Evolutionary conservation across 2,797 vertebrate species (phyloP).

Genomic region (Anguilla obscura): DNA sequence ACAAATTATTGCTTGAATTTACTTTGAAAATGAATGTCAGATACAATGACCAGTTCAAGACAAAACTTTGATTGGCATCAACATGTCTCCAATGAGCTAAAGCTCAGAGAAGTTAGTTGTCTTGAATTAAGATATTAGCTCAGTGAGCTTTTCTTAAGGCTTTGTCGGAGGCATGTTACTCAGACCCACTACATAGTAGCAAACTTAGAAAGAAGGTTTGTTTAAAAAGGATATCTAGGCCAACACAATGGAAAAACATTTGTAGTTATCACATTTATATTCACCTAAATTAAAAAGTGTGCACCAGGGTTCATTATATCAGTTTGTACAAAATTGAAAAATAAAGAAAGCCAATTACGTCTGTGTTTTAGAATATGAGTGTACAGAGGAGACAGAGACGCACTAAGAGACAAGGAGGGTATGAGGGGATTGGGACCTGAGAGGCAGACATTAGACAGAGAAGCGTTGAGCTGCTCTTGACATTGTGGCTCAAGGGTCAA

Average conservation of each 20-base stretch:
- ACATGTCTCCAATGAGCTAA: not conserved
- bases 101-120: not conserved
- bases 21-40: not conserved
- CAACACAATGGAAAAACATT: not conserved
- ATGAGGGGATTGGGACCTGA: not conserved
- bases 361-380: not conserved
- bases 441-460: not conserved
- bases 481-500: slow-evolving; percentile 35
- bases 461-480: slow-evolving; percentile 21
- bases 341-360: not conserved
- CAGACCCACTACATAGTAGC: not conserved
- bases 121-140: not conserved
- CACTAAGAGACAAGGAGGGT: not conserved
- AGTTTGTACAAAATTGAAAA: not conserved
- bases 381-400: not conserved
- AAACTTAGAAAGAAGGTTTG: not conserved
- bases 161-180: no score
- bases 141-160: no score
- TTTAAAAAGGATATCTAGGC: not conserved
- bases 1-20: not conserved
- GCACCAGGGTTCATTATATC: not conserved
- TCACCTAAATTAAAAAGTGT: not conserved
- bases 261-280: not conserved
- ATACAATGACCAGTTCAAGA: not conserved
- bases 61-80: not conserved